Evolutionary conservation across 2,797 vertebrate genomes (phyloP), one percentile per base, ranked within the genome.

Genomic region (Cephalopachus bancanus): DNA sequence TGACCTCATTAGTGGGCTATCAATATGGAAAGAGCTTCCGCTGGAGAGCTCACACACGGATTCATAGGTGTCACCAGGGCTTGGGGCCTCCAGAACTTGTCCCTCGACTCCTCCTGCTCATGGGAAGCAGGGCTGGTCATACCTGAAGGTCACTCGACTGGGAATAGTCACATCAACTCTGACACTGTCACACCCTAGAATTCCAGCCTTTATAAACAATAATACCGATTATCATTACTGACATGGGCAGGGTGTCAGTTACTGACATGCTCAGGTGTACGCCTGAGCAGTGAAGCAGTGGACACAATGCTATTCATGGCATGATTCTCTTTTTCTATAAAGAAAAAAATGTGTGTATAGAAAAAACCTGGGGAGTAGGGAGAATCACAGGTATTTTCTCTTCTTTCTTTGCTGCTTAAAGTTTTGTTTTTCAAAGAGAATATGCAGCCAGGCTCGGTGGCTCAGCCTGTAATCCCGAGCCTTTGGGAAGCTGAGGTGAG

Each of bases 1-100:
- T 98, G 96, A 95, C 76, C 96, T 98, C 98, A 97, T 97, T 97
- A 97, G 97, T 94, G 90, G 96, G 90, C 92, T 98, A 97, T 97
- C 98, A 97, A 96, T 87, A 92, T 59, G 94, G 96, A 95, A 96
- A 74, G 69, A 76, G 55, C 78, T 93, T 81, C 59, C 62, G 4
- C 19, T 71, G 84, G 94, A 74, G 88, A 96, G 20, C 49, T 9
- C 3, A 33, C 69, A 86, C 5, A 4, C 49, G 81, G 92, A 81
- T 84, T 93, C 71, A 62, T 78, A 80, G 60, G 74, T 80, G 76
- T 83, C 53, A 86, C 20, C 37, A 57, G 89, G 76, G 62, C 57
- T 95, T 55, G 16, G n/a, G 44, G 33, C 33, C 33, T 64, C 4
- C 44, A 89, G 51, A n/a, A 55, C 76, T 76, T 33, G 14, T 59